A percentile compares a stretch with the other conserved stretches of the same genome.
Conservation (phyloP, 1,140 invertebrate species). For the Sipha flava region DNA sequence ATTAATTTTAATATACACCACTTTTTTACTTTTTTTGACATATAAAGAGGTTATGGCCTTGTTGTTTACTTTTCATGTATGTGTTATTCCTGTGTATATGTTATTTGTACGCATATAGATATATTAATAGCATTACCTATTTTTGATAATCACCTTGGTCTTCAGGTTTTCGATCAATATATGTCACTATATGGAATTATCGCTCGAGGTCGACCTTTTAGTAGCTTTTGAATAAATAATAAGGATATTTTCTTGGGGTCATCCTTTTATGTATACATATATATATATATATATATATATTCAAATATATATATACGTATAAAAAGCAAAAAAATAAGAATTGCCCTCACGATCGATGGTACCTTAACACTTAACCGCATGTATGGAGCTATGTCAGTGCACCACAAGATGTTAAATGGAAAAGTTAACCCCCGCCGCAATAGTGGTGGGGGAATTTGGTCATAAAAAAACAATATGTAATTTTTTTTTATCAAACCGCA, state of each 20-base stretch:
- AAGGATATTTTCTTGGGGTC: conserved; percentile 3
- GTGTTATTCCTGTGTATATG: too few species aligned
- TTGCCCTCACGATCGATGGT: neutral
- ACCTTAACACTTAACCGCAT: neutral
- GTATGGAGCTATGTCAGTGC: neutral
- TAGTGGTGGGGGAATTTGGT: neutral
- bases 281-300: neutral
- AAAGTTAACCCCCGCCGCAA: neutral
- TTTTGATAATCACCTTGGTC: neutral
- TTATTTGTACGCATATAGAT: too few species aligned
- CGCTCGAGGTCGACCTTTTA: neutral
- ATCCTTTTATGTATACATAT: neutral
- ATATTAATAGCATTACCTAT: neutral
- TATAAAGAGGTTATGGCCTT: too few species aligned
- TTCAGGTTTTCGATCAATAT: neutral
- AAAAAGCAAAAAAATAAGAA: neutral
- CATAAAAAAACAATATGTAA: neutral
- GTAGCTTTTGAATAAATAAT: conserved; percentile 11
- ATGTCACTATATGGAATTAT: neutral
- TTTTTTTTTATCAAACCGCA: neutral
- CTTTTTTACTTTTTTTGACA: too few species aligned
- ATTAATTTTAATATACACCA: too few species aligned
- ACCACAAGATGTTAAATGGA: neutral
- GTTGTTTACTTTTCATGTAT: too few species aligned
- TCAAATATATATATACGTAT: too few species aligned